A percentile compares a stretch with the other conserved stretches of the same genome.
Conservation (phyloP, 2,888 invertebrate species). For the Globia sparganii region DNA sequence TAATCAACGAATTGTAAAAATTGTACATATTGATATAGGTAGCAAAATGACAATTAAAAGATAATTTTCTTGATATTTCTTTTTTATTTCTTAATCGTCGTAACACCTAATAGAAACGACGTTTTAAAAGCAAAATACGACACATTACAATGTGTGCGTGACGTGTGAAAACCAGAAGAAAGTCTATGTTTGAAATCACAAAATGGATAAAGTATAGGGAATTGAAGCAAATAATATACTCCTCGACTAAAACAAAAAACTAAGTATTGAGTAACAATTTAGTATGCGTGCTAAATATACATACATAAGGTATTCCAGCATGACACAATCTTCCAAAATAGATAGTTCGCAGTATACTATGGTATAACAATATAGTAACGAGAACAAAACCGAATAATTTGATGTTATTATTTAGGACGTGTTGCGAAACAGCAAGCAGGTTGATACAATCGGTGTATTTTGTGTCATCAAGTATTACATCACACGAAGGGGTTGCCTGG, state of each 20-base stretch:
- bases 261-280: constrained; percentile 2
- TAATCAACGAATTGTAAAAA: constrained; percentile 26
- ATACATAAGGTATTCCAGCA: constrained; percentile 24
- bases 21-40: constrained; percentile 40
- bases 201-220: neutral
- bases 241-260: too few relatives aligned
- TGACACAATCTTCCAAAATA: constrained; percentile 41
- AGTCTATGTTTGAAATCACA: neutral
- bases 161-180: neutral
- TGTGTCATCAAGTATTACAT: constrained; percentile 66
- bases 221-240: neutral
- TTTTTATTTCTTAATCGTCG: neutral
- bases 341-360: constrained; percentile 25
- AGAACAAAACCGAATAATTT: constrained; percentile 52
- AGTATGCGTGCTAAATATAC: constrained; percentile 18
- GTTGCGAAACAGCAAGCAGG: constrained; percentile 33
- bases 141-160: neutral
- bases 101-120: neutral
- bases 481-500: constrained; percentile 43
- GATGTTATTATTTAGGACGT: constrained; percentile 41
- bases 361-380: constrained; percentile 18
- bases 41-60: constrained; percentile 52
- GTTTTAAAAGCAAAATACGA: neutral
- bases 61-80: neutral
- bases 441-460: constrained; percentile 64